A percentile compares a stretch with the other conserved stretches of the same genome.
Evolutionary conservation across 2,797 vertebrate genomes (phyloP).

Genomic region (Typhlichthys eigenmanni): DNA sequence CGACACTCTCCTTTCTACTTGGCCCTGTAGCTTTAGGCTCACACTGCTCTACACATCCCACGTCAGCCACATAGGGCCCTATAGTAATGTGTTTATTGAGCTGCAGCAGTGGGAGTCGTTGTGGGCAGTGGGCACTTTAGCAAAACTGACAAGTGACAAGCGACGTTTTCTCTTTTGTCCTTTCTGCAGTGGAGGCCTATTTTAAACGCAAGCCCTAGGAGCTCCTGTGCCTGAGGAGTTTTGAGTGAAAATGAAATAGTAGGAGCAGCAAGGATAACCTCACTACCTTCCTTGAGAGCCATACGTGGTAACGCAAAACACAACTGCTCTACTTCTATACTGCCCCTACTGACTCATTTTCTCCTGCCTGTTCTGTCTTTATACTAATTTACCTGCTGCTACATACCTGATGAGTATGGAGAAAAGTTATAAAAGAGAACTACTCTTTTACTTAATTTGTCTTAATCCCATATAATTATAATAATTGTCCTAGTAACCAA

Average conservation of each 20-base stretch:
- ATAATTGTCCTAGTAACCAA: constrained; percentile 12
- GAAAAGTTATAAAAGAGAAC: neutral
- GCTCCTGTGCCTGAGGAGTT: neutral
- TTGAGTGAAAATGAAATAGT: neutral
- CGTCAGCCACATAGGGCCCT: too few relatives aligned
- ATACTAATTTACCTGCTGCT: too few relatives aligned
- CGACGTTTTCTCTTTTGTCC: neutral
- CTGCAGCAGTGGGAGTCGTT: too few relatives aligned
- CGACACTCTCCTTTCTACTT: neutral
- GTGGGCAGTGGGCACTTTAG: too few relatives aligned
- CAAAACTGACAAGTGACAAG: too few relatives aligned
- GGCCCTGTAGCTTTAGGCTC: too few relatives aligned
- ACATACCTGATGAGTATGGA: too few relatives aligned
- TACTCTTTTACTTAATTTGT: neutral
- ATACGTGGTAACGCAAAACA: neutral
- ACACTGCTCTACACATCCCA: neutral
- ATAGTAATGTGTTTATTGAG: too few relatives aligned
- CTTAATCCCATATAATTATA: neutral
- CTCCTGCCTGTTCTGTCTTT: too few relatives aligned
- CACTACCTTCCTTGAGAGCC: neutral
- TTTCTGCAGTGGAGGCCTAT: constrained; percentile 89
- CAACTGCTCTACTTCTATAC: too few relatives aligned
- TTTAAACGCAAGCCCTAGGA: constrained; percentile 95
- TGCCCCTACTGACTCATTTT: neutral
- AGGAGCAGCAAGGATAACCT: constrained; percentile 9